Evolutionary conservation across 2,113 vertebrate genomes (phyloP).

Genomic region (Romanogobio albipinnatus): DNA sequence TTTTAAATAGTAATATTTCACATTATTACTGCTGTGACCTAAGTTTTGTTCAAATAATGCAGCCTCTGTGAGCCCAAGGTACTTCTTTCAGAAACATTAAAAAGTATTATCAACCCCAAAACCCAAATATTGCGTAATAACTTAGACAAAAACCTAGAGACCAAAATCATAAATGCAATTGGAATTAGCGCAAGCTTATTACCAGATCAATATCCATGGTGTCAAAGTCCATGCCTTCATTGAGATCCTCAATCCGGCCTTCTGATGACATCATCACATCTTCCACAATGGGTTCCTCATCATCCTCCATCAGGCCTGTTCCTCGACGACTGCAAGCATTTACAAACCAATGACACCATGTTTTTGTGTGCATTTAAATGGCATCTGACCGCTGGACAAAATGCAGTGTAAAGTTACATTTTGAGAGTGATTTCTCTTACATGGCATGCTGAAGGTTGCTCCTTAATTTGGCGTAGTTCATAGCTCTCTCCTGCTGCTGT

Average conservation of each 20-base stretch:
- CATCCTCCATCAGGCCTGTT: conserved; percentile 98
- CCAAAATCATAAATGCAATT: neutral
- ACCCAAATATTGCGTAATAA: too few relatives aligned
- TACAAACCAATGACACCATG: neutral
- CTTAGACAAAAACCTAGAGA: neutral
- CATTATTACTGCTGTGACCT: neutral
- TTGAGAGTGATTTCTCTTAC: conserved; percentile 74
- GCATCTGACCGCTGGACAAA: neutral
- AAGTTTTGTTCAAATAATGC: too few relatives aligned
- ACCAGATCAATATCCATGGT: conserved; percentile 99
- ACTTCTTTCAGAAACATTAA: neutral
- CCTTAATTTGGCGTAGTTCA: conserved; percentile 99
- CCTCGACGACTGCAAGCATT: conserved; percentile 86
- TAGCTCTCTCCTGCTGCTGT: conserved; percentile 98
- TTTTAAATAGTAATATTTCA: neutral
- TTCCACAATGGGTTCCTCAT: conserved; percentile 98
- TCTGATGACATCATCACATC: conserved; percentile 99
- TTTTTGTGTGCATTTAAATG: neutral
- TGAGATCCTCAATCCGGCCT: conserved; percentile 97
- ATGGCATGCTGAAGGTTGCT: conserved; percentile 98
- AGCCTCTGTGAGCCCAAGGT: neutral
- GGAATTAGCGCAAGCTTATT: conserved; percentile 33
- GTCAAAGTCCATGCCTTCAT: conserved; percentile 99
- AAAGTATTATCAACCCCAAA: neutral
- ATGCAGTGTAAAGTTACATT: neutral